Percentiles rank a stretch among this genome's conserved stretches.
Conservation (phyloP, 2,888 invertebrate genomes). For the Mechanitis mazaeus region DNA sequence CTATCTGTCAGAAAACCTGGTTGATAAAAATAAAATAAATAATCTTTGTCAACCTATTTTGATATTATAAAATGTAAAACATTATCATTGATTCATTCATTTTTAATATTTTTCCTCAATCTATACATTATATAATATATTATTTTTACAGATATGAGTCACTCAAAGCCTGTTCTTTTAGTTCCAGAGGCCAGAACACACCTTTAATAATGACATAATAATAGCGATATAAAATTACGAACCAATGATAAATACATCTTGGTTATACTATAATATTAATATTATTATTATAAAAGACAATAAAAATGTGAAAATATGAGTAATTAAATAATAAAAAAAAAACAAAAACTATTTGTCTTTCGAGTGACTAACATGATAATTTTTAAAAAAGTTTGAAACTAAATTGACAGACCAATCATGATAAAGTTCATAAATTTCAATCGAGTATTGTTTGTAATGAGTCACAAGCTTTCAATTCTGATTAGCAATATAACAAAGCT, state of each 20-base stretch:
- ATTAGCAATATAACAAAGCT: background rate
- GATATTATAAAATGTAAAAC: background rate
- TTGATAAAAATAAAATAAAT: background rate
- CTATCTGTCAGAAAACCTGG: conserved; percentile 11
- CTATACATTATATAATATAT: background rate
- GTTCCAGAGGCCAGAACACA: conserved; percentile 7
- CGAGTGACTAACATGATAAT: too few relatives aligned
- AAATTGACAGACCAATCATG: too few relatives aligned
- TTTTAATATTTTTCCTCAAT: background rate
- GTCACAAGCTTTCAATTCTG: background rate
- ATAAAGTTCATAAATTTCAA: conserved; percentile 9
- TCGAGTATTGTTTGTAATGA: conserved; percentile 3
- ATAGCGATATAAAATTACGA: background rate
- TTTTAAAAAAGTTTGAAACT: too few relatives aligned
- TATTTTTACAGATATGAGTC: background rate
- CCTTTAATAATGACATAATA: conserved; percentile 11
- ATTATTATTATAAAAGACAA: background rate
- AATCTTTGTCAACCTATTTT: background rate
- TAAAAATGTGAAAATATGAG: background rate
- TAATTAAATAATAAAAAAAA: background rate
- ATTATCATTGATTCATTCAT: background rate
- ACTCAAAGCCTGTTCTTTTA: conserved; percentile 10
- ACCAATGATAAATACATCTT: background rate
- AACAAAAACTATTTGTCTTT: background rate
- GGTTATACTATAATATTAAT: background rate